phyloP scores from a whole-genome alignment of 2,113 vertebrate species.

The Pollimyrus isidori region DNA sequence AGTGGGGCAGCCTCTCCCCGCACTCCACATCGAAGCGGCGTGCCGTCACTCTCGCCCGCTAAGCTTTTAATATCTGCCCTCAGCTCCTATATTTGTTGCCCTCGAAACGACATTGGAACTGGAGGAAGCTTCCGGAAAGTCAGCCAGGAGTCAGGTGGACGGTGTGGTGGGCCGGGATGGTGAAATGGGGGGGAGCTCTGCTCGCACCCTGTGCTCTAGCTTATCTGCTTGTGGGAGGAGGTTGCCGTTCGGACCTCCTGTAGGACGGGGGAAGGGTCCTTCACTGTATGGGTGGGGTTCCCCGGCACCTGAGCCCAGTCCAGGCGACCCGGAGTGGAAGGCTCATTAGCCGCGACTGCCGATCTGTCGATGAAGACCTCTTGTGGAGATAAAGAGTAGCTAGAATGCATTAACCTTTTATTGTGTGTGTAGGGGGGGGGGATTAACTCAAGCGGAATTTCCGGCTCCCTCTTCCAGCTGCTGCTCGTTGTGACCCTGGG shows the following conservation, averaged over 20 bases:
- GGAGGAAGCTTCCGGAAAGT: neutral
- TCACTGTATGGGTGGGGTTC: neutral
- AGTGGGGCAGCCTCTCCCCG: neutral
- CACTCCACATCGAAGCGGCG: neutral
- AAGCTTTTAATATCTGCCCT: neutral
- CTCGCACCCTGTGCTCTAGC: neutral
- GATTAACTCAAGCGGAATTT: constrained; percentile 10
- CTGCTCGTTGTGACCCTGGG: neutral
- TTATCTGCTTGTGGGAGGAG: neutral
- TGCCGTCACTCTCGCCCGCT: neutral
- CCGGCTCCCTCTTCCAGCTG: neutral
- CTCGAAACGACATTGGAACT: neutral
- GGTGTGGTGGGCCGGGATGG: neutral
- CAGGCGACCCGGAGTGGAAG: neutral
- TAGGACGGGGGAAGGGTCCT: neutral
- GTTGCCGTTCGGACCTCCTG: neutral
- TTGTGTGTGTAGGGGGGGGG: neutral
- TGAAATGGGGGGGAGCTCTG: neutral
- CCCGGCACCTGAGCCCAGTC: neutral
- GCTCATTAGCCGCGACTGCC: constrained; percentile 8
- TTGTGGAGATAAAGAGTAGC: constrained; percentile 2
- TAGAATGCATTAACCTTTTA: constrained; percentile 24
- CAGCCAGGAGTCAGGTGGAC: neutral
- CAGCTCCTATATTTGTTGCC: neutral
- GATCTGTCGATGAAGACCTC: constrained; percentile 19